These are phyloP conservation scores for Scomber japonicus DNA, from an alignment of 2,113 vertebrate species.

Conservation along the genomic window DNA sequence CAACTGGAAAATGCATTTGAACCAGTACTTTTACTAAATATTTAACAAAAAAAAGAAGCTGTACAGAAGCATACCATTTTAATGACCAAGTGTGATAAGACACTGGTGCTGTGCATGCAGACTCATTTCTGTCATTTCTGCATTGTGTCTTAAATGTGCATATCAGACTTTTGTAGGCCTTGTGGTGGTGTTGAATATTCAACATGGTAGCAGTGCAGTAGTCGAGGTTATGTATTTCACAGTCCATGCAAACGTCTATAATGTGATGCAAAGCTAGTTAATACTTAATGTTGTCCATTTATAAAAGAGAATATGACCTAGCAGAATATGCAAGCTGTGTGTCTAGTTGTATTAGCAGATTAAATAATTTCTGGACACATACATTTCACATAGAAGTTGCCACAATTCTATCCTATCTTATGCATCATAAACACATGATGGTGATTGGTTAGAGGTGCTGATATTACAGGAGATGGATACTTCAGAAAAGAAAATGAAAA, in stretches of 20 bases:
- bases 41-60: slow-evolving; percentile 42
- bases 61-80: slow-evolving; percentile 9
- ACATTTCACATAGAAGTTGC: neutral
- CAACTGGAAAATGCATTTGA: slow-evolving; percentile 32
- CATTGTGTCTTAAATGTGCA: neutral
- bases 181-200: slow-evolving; percentile 20
- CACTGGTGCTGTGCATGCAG: neutral
- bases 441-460: slow-evolving; percentile 31
- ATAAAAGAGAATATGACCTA: neutral
- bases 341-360: neutral
- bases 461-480: slow-evolving; percentile 9
- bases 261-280: slow-evolving; percentile 5
- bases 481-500: neutral
- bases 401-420: neutral
- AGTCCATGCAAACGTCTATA: slow-evolving; percentile 20
- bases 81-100: slow-evolving; percentile 16
- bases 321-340: neutral
- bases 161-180: slow-evolving; percentile 16
- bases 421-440: slow-evolving; percentile 34
- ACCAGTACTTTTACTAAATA: slow-evolving; percentile 26
- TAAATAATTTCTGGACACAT: slow-evolving; percentile 1
- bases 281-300: slow-evolving; percentile 3
- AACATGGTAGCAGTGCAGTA: slow-evolving; percentile 25
- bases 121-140: slow-evolving; percentile 5
- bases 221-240: slow-evolving; percentile 18